These are phyloP conservation scores for Gyrodactylus salaris DNA, from an alignment of 1,140 invertebrate species.

Conservation along the genomic window DNA sequence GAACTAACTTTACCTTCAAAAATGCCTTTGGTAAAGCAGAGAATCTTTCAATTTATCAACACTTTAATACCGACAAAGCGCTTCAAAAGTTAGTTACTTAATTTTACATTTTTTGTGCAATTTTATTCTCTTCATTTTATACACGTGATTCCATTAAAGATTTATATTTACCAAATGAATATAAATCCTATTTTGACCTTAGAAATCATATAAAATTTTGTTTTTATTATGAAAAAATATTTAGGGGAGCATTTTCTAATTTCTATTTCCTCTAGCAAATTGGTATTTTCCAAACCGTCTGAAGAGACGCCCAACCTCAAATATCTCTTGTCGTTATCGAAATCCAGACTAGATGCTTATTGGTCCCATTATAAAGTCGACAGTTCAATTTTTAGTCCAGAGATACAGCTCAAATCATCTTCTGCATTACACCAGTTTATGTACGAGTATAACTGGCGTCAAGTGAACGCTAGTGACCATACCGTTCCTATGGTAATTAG, in stretches of 20 bases:
- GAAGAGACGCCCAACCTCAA: not conserved
- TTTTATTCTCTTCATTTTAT: no score
- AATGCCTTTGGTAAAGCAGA: not conserved
- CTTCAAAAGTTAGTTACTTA: not conserved
- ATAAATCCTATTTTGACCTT: no score
- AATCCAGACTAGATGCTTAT: not conserved
- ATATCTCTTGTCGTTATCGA: not conserved
- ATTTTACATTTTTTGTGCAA: not conserved
- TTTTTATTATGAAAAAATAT: not conserved
- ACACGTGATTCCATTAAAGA: no score
- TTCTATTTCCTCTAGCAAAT: not conserved
- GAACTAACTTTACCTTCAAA: not conserved
- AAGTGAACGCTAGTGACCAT: not conserved
- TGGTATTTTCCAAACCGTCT: not conserved
- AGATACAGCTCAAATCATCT: not conserved
- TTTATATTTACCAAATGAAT: no score
- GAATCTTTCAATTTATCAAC: not conserved
- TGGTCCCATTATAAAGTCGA: not conserved
- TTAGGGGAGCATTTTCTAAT: not conserved
- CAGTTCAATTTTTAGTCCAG: not conserved
- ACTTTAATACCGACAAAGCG: not conserved
- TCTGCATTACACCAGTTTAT: not conserved
- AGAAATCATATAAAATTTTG: no score
- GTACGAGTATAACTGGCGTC: not conserved
- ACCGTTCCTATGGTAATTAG: not conserved